Evolutionary conservation across 2,113 vertebrate species (phyloP), one percentile per base, ranked within the genome.

Genomic region (Seriola aureovittata): DNA sequence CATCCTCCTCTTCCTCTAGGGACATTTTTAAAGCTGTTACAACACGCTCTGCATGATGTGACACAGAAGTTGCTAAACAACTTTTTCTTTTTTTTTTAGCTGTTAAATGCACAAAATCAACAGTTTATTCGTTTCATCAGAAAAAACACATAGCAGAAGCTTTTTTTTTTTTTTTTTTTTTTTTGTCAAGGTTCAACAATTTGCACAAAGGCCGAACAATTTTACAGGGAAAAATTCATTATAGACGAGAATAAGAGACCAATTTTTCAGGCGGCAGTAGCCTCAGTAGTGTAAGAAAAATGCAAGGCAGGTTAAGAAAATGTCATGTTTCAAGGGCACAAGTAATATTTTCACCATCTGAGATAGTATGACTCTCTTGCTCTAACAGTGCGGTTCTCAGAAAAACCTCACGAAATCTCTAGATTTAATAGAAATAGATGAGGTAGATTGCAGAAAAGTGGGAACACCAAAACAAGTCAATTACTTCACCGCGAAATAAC

Each of bases 391-490:
- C 36, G 50, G 58, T 71, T 76, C 29, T 8, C n/a, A 25, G 44
- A 83, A 29, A 29, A 29, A 55, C 29, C 23, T 25, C 16, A 58
- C 21, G 9, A 83, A 85, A 71, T 75, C 25, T 48, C 34, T 8
- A 44, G 36, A 60, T 82, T 77, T 73, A 63, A 74, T 55, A 71
- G 32, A 85, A 62, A 71, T 75, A 48, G 55, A 80, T 75, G 70
- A 75, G 25, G 36, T 21, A 69, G 44, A 81, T 75, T 74, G 38
- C 5, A 8, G 21, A 16, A 74, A 72, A 71, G 73, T 68, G 50
- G 48, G 40, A 36, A 60, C 32, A 74, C 13, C 55, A 55, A 54
- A 54, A 63, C 38, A 76, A 71, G 12, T 44, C 59, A 92, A 74
- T 72, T 60, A 80, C 62, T 60, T 84, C 40, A 21, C 11, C 16